These are phyloP conservation scores for Caradrina kadenii DNA, from an alignment of 2,888 invertebrate species.

Conservation along the genomic window DNA sequence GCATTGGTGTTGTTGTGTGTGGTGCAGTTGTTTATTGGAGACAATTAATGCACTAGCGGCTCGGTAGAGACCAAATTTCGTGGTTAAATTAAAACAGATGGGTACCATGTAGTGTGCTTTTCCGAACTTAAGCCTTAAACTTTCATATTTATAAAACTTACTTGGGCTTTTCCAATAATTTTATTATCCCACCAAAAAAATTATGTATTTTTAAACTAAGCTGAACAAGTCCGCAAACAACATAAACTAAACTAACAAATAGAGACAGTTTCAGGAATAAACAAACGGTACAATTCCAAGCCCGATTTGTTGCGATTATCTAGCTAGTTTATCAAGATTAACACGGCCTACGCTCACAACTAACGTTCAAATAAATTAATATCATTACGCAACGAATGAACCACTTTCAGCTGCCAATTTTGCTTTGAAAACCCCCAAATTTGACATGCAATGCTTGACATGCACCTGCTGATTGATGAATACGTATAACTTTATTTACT, in stretches of 20 bases:
- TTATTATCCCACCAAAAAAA: background rate
- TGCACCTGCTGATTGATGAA: slow-evolving; percentile 1
- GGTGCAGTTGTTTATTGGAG: slow-evolving; percentile 21
- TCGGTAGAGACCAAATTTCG: background rate
- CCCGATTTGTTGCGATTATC: slow-evolving; percentile 82
- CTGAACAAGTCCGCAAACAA: slow-evolving; percentile 1
- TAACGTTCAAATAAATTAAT: slow-evolving; percentile 70
- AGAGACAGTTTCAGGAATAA: slow-evolving; percentile 48
- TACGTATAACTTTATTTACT: background rate
- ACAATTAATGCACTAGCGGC: slow-evolving; percentile 19
- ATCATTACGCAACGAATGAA: slow-evolving; percentile 63
- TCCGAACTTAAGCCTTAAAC: background rate
- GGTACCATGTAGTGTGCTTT: background rate
- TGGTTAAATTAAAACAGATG: background rate
- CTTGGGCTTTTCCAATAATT: background rate
- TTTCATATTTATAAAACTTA: background rate
- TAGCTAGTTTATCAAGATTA: slow-evolving; percentile 83
- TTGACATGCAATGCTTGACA: slow-evolving; percentile 48
- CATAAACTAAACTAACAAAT: slow-evolving; percentile 24
- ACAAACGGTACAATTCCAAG: slow-evolving; percentile 68
- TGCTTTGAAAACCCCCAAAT: slow-evolving; percentile 46
- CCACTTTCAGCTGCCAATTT: slow-evolving; percentile 55
- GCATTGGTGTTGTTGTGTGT: slow-evolving; percentile 1
- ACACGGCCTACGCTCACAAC: slow-evolving; percentile 68
- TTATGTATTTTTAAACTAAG: background rate